Conservation (phyloP, 2,888 invertebrate species). For the Cephus pulcher region DNA sequence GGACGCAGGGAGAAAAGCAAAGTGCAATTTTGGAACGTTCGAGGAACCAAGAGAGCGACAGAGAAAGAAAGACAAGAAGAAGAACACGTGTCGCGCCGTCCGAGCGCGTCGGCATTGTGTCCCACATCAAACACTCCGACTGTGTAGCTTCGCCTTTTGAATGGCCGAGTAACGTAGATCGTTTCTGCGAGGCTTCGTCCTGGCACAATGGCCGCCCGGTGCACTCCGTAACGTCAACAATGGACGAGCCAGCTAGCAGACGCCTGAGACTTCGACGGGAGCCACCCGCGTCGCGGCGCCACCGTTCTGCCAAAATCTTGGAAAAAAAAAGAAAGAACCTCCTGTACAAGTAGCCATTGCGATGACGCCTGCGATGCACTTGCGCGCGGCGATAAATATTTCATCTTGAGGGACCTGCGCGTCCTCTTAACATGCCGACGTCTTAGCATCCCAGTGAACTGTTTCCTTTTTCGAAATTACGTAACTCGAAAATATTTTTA, state of each 20-base stretch:
- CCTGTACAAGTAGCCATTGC: constrained; percentile 4
- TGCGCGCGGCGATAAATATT: constrained; percentile 26
- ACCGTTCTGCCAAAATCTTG: constrained; percentile 31
- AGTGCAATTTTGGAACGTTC: background rate
- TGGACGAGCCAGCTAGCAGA: constrained; percentile 28
- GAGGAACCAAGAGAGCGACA: background rate
- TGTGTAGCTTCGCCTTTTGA: background rate
- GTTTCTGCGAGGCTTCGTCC: constrained; percentile 4
- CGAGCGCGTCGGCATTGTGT: background rate
- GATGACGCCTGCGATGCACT: constrained; percentile 20
- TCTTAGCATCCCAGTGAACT: background rate
- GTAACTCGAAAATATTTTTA: background rate
- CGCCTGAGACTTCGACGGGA: constrained; percentile 26
- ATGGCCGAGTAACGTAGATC: constrained; percentile 6
- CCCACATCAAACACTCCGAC: constrained; percentile 10
- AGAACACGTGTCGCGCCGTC: background rate
- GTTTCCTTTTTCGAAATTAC: background rate
- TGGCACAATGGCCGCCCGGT: constrained; percentile 6
- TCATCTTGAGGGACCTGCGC: background rate
- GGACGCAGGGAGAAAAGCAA: background rate
- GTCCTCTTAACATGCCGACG: background rate
- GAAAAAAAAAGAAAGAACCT: background rate
- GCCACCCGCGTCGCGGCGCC: constrained; percentile 49
- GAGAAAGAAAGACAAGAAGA: background rate
- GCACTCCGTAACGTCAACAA: constrained; percentile 37